Percentiles rank a stretch among this genome's conserved stretches.
Conservation (phyloP, 2,797 vertebrate species). For the Chiroxiphia lanceolata region DNA sequence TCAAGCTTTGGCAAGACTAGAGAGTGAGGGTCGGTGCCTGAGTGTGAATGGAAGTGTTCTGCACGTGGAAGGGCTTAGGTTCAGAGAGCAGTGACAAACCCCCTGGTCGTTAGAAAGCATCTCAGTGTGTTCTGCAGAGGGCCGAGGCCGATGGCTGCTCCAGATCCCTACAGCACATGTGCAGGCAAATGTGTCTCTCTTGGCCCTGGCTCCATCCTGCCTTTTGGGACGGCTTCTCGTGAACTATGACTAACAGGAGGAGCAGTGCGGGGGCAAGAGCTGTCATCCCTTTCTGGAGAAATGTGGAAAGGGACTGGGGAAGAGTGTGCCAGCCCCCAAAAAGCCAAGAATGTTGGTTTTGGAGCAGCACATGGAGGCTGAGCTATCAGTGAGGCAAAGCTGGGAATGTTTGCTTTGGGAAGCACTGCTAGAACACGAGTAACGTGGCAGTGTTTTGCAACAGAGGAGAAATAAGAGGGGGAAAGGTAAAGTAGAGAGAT, state of each 20-base stretch:
- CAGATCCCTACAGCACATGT: background rate
- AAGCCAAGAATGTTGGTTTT: constrained; percentile 50
- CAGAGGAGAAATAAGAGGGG: background rate
- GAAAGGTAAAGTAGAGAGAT: background rate
- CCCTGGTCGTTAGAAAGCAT: background rate
- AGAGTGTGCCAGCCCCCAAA: background rate
- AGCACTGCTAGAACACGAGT: background rate
- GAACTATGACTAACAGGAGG: constrained; percentile 3
- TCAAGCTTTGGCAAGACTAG: background rate
- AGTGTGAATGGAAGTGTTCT: background rate
- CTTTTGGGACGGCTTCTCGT: background rate
- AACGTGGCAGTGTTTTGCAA: constrained; percentile 43
- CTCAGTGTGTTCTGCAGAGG: background rate
- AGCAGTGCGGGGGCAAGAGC: constrained; percentile 1
- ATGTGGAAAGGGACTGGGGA: background rate
- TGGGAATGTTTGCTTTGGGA: constrained; percentile 45
- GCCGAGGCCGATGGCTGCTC: background rate
- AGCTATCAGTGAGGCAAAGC: background rate
- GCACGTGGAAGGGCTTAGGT: rapidly evolving
- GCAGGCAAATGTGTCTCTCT: background rate
- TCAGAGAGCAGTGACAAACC: background rate
- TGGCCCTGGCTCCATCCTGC: background rate
- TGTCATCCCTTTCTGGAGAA: constrained; percentile 15
- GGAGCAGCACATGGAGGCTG: background rate
- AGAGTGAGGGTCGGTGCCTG: background rate